These are phyloP conservation scores for Phrynocephalus forsythii DNA, from an alignment of 2,797 vertebrate species.

Conservation along the genomic window DNA sequence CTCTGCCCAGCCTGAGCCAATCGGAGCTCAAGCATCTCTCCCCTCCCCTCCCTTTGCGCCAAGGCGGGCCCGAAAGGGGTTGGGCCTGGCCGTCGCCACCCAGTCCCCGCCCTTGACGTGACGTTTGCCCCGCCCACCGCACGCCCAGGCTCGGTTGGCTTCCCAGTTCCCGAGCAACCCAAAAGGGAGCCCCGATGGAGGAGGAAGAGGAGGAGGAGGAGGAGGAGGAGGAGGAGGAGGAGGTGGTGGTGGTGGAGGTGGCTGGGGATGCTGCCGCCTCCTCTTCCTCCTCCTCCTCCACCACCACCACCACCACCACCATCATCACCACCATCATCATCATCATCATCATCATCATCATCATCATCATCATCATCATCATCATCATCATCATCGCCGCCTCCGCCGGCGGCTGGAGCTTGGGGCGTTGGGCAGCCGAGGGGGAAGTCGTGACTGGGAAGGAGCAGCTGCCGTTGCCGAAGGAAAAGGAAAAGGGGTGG, in stretches of 20 bases:
- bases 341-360: too few relatives aligned
- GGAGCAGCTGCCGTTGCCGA: not conserved
- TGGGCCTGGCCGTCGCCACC: accelerated
- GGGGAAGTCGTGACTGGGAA: constrained; percentile 19
- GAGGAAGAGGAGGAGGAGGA: not conserved
- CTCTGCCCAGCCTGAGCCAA: accelerated
- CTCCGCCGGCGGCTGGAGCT: constrained; percentile 1
- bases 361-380: too few relatives aligned
- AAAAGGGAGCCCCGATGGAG: not conserved
- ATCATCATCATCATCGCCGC: too few relatives aligned
- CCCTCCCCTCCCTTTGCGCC: not conserved
- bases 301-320: too few relatives aligned
- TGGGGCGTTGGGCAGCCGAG: not conserved
- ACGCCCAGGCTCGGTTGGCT: constrained; percentile 14
- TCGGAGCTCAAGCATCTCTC: accelerated
- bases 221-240: too few relatives aligned
- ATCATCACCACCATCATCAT: too few relatives aligned
- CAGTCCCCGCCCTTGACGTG: not conserved
- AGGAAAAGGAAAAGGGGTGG: not conserved
- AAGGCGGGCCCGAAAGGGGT: not conserved
- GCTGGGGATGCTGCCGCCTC: not conserved
- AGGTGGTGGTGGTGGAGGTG: not conserved
- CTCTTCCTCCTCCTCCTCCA: not conserved
- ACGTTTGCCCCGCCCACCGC: constrained; percentile 8
- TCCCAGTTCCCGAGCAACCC: constrained; percentile 38